phyloP scores from a whole-genome alignment of 2,113 vertebrate species.

The Dromaius novaehollandiae region DNA sequence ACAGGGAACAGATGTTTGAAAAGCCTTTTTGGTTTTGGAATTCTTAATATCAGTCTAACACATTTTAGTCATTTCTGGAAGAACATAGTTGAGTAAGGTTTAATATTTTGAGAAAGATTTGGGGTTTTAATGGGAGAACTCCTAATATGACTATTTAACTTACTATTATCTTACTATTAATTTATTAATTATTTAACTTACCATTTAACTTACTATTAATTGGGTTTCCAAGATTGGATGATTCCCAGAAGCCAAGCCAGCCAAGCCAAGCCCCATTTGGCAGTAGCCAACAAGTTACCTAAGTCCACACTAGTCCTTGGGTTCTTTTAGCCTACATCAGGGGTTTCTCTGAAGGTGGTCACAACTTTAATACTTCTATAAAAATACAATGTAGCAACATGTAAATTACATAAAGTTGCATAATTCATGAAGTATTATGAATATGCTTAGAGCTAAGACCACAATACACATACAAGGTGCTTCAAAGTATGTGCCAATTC shows the following conservation, averaged over 20 bases:
- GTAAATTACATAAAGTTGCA: not conserved
- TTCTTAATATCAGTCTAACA: not conserved
- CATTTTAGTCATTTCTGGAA: not conserved
- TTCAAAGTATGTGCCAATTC: not conserved
- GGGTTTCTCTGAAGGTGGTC: not conserved
- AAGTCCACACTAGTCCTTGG: not conserved
- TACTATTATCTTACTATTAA: not conserved
- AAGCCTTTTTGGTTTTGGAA: not conserved
- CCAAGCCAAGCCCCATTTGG: no score
- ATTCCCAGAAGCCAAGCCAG: not conserved
- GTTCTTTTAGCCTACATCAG: not conserved
- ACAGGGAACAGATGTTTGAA: not conserved
- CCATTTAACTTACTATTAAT: not conserved
- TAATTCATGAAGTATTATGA: not conserved
- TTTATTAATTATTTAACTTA: no score
- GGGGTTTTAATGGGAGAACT: not conserved
- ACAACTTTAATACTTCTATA: not conserved
- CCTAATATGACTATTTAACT: not conserved
- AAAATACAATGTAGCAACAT: not conserved
- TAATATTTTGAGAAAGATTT: not conserved
- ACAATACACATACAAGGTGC: not conserved
- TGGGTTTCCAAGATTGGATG: not conserved
- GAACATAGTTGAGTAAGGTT: not conserved
- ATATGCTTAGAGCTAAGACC: not conserved
- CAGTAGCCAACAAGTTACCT: not conserved